Conservation (phyloP, 2,888 invertebrate genomes). For the Eugnorisma glareosa region DNA sequence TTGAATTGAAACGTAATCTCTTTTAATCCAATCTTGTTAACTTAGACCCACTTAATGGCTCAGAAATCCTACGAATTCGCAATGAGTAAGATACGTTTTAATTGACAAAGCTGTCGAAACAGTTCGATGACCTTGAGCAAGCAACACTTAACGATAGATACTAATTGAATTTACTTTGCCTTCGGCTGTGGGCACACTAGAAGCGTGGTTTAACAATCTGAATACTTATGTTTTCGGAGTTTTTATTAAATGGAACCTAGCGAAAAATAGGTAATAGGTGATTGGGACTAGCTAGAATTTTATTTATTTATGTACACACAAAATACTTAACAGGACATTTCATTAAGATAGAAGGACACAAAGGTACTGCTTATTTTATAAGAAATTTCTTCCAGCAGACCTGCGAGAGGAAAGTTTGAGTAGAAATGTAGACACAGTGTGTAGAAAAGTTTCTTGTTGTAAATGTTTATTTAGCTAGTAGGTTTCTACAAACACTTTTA, state of each 20-base stretch:
- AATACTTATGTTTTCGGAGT: neutral
- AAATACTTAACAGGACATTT: too few relatives aligned
- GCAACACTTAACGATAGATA: conserved; percentile 28
- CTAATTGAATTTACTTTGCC: conserved; percentile 39
- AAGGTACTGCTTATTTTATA: too few relatives aligned
- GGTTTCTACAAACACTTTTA: neutral
- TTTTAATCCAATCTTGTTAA: neutral
- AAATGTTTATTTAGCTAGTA: too few relatives aligned
- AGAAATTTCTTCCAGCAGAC: too few relatives aligned
- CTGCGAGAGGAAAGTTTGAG: too few relatives aligned
- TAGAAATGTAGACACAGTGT: too few relatives aligned
- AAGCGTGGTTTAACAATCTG: neutral
- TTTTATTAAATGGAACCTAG: neutral
- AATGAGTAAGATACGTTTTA: conserved; percentile 29
- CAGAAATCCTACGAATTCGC: conserved; percentile 6
- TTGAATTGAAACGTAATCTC: neutral
- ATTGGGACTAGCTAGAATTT: too few relatives aligned
- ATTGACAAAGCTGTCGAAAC: conserved; percentile 36
- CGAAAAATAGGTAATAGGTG: neutral
- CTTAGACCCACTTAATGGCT: conserved; percentile 1
- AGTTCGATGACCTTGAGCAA: conserved; percentile 22
- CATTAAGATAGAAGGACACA: too few relatives aligned
- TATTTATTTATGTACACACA: too few relatives aligned
- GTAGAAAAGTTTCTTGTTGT: too few relatives aligned
- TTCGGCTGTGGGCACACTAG: neutral